Base-by-base conservation (phyloP, 2,888 invertebrate species). In the Muschampia plurimacula region DNA sequence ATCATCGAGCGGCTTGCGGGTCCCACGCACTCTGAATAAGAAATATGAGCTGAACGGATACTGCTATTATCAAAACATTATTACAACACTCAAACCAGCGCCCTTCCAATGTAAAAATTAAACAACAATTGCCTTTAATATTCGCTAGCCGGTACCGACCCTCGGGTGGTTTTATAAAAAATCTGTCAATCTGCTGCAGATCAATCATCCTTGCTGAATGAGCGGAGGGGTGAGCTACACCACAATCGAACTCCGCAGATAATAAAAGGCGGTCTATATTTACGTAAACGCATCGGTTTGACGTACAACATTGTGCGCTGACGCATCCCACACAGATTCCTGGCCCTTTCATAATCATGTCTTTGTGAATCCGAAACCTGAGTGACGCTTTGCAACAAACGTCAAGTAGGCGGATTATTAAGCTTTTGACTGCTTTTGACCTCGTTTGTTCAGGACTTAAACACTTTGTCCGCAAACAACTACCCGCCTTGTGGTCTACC, bases 121-220 rank as follows among this genome's bases (percentile, higher is more conserved):
- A 93, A 93, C 93, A 93, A 94, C 94, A 94, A 94, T 94, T 93
- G 94, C 93, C 93, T 93, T 93, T 93, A 93, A 93, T 93, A 93
- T 90, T 92, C 91, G 89, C 89, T 90, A 82, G 86, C 88, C 85
- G 87, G 89, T 89, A 84, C 86, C 84, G 82, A 89, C 89, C 90
- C 88, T 86, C 84, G 84, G 83, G 87, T 89, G 91, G 90, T 91
- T 89, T 88, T 85, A 86, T 87, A 91, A 93, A 91, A 93, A 93
- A 93, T 85, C 94, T 93, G 94, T 94, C 94, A 93, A 94, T 94
- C 94, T 89, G 87, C 89, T 82, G 89, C 89, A 91, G 93, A 94
- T 94, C 94, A 94, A 94, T 94, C 94, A 94, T 93, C 86, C 89
- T 85, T 84, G 84, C 82, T 91, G 91, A 92, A 92, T 90, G 82